phyloP scores from a whole-genome alignment of 2,113 vertebrate species.

The Dasyprocta punctata region DNA sequence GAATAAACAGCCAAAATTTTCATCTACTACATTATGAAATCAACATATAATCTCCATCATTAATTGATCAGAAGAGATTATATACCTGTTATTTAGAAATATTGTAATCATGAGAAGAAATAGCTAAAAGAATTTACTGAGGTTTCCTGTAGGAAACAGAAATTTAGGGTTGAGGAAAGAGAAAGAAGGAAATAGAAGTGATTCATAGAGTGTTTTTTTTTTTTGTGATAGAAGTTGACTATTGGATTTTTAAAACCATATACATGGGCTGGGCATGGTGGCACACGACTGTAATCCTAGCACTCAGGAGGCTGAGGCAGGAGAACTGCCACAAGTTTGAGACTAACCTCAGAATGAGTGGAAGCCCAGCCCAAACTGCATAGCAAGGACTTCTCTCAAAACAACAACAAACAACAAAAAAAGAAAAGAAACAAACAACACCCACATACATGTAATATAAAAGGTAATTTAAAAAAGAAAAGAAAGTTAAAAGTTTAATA shows the following conservation, averaged over 20 bases:
- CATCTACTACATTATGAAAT: background rate
- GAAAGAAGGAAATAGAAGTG: background rate
- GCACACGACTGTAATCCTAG: too few relatives aligned
- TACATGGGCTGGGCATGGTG: background rate
- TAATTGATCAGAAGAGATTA: background rate
- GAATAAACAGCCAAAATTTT: background rate
- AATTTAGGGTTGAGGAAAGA: background rate
- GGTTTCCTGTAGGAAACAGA: background rate
- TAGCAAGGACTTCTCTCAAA: background rate
- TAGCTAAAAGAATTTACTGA: background rate
- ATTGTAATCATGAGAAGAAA: constrained; percentile 1
- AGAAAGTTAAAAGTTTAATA: background rate
- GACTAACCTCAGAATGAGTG: background rate
- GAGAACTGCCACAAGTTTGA: background rate
- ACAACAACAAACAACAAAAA: background rate
- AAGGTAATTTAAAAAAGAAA: background rate
- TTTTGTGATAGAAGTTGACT: background rate
- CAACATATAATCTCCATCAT: background rate
- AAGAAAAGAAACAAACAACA: background rate
- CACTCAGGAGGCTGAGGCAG: background rate
- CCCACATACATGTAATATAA: background rate
- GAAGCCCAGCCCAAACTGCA: background rate
- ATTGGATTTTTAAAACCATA: background rate
- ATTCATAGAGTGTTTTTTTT: background rate
- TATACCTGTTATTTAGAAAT: constrained; percentile 4